Evolutionary conservation across 1,140 invertebrate species (phyloP).

Genomic region (Meloidogyne hapla): DNA sequence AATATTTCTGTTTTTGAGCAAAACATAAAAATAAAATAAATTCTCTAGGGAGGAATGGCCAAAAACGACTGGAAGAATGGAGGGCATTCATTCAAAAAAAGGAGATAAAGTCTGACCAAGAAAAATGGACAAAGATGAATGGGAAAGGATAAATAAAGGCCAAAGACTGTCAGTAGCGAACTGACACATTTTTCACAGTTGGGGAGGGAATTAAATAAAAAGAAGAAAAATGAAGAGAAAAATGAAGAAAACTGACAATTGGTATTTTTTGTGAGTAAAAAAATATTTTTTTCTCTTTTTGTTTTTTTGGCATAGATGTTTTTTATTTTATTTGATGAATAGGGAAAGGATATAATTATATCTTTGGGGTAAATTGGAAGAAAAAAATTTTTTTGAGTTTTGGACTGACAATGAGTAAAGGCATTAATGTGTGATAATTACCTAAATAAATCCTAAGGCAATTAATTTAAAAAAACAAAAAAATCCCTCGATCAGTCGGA

Average conservation of each 20-base stretch:
- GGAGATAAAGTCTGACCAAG: neutral
- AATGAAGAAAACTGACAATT: neutral
- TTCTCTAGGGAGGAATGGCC: neutral
- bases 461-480: too few species aligned
- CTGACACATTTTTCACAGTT: neutral
- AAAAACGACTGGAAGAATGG: neutral
- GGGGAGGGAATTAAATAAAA: neutral
- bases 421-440: too few species aligned
- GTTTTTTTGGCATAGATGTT: too few species aligned
- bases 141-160: neutral
- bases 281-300: neutral
- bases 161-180: neutral
- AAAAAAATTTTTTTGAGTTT: too few species aligned
- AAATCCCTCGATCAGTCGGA: too few species aligned
- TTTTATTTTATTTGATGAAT: too few species aligned
- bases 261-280: neutral
- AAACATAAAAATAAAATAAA: slow-evolving; percentile 2
- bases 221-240: neutral
- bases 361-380: too few species aligned
- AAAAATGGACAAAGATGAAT: neutral
- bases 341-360: too few species aligned
- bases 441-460: too few species aligned
- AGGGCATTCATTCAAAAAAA: neutral
- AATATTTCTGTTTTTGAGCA: neutral
- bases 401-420: too few species aligned